These are phyloP conservation scores for Alloplasta piceator DNA, from an alignment of 2,888 invertebrate species.

Conservation along the genomic window DNA sequence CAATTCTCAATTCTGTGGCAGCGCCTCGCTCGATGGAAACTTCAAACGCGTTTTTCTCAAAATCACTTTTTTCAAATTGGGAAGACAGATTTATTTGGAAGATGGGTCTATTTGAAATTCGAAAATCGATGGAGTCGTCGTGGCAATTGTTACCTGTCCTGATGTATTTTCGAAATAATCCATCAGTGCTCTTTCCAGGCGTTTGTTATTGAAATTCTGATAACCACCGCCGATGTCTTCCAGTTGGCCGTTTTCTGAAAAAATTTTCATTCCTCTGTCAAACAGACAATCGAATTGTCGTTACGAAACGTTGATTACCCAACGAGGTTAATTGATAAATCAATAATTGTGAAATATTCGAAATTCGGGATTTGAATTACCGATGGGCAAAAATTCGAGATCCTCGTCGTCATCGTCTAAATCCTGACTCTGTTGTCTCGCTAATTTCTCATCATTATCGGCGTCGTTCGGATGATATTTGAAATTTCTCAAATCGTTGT, in stretches of 20 bases:
- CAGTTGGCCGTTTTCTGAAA: slow-evolving; percentile 81
- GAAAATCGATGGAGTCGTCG: too few species aligned
- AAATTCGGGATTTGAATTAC: slow-evolving; percentile 60
- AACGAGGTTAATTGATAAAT: not conserved
- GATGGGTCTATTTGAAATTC: too few species aligned
- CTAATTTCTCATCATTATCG: slow-evolving; percentile 70
- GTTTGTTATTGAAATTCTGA: slow-evolving; percentile 78
- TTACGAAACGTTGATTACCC: slow-evolving; percentile 5
- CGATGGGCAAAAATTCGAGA: slow-evolving; percentile 75
- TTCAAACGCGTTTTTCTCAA: too few species aligned
- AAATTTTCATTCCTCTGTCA: not conserved
- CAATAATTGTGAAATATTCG: too few species aligned
- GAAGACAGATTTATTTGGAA: too few species aligned
- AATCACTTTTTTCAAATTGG: too few species aligned
- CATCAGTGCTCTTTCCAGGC: slow-evolving; percentile 73
- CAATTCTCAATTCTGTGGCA: too few species aligned
- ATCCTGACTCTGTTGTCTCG: slow-evolving; percentile 63
- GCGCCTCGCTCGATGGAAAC: too few species aligned
- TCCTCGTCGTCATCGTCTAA: slow-evolving; percentile 70
- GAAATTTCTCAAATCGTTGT: slow-evolving; percentile 75
- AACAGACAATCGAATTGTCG: not conserved
- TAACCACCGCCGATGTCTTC: slow-evolving; percentile 83
- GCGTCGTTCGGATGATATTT: slow-evolving; percentile 73
- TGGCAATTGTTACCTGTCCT: slow-evolving; percentile 70
- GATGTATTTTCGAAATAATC: slow-evolving; percentile 74